phyloP scores from a whole-genome alignment of 2,113 vertebrate species.

The Aplodontia rufa region DNA sequence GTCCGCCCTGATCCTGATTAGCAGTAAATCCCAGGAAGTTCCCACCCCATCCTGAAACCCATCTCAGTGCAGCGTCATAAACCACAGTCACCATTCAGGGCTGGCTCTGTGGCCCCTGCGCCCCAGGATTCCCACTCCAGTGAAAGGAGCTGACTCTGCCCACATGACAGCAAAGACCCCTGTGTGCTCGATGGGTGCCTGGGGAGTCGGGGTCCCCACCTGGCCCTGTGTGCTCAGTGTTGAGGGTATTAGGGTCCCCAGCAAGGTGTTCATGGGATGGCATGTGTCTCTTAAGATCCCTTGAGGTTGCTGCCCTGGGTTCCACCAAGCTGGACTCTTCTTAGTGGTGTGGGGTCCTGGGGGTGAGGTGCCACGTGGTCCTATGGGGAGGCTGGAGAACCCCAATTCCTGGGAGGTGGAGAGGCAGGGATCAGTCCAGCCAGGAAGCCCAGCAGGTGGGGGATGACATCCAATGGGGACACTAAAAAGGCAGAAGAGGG shows the following conservation, averaged over 20 bases:
- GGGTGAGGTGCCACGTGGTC: rapidly evolving
- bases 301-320: no score
- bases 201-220: no score
- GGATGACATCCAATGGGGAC: no score
- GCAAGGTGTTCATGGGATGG: no score
- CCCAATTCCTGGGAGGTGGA: neutral
- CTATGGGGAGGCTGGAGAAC: no score
- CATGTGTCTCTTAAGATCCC: neutral
- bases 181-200: no score
- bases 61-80: neutral
- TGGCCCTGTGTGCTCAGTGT: no score
- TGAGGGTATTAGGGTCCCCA: neutral
- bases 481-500: no score
- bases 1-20: neutral
- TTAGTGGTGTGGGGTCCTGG: no score
- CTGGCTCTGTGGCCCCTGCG: neutral
- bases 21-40: slow-evolving; percentile 69
- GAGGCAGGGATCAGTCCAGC: neutral
- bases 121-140: neutral
- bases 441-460: rapidly evolving
- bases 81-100: neutral
- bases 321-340: neutral
- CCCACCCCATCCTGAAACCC: slow-evolving; percentile 65
- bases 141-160: rapidly evolving
- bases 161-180: no score